A percentile compares a stretch with the other conserved stretches of the same genome.
Evolutionary conservation across 2,888 invertebrate genomes (phyloP).

Genomic region (Eumerus sabulonum): DNA sequence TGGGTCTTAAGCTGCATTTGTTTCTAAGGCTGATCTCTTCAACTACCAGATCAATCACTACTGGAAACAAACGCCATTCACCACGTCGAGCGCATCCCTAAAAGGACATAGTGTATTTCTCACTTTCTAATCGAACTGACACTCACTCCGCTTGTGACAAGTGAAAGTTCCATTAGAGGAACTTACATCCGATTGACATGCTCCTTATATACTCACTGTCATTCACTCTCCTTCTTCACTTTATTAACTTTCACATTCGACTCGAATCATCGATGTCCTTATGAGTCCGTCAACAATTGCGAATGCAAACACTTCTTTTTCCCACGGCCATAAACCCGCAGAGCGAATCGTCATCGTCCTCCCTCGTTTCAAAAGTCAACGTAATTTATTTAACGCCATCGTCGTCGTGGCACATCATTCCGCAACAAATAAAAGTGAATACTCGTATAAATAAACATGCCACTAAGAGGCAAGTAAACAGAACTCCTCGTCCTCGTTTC

Average conservation of each 20-base stretch:
- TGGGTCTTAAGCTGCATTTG: too few relatives aligned
- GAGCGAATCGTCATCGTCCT: constrained; percentile 40
- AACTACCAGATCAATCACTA: too few relatives aligned
- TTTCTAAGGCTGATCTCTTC: too few relatives aligned
- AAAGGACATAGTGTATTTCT: constrained; percentile 1
- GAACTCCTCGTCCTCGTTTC: constrained; percentile 23
- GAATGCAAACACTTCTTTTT: constrained; percentile 31
- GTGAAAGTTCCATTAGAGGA: constrained; percentile 25
- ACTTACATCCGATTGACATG: constrained; percentile 19
- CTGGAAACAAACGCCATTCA: too few relatives aligned
- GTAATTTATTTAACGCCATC: constrained; percentile 56
- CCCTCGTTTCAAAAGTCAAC: constrained; percentile 29
- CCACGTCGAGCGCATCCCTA: too few relatives aligned
- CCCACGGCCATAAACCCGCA: constrained; percentile 37
- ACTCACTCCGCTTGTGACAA: neutral
- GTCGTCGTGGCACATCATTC: constrained; percentile 55
- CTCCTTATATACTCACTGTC: constrained; percentile 7
- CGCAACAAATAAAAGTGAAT: constrained; percentile 40
- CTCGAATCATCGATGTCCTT: constrained; percentile 26
- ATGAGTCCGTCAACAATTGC: constrained; percentile 32
- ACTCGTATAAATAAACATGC: constrained; percentile 22
- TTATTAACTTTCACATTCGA: constrained; percentile 28
- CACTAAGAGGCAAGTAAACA: constrained; percentile 15
- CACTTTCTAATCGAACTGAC: constrained; percentile 27
- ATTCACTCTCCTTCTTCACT: constrained; percentile 16